Base-by-base conservation (phyloP, 2,888 invertebrate species). In the Synanthedon tipuliformis region DNA sequence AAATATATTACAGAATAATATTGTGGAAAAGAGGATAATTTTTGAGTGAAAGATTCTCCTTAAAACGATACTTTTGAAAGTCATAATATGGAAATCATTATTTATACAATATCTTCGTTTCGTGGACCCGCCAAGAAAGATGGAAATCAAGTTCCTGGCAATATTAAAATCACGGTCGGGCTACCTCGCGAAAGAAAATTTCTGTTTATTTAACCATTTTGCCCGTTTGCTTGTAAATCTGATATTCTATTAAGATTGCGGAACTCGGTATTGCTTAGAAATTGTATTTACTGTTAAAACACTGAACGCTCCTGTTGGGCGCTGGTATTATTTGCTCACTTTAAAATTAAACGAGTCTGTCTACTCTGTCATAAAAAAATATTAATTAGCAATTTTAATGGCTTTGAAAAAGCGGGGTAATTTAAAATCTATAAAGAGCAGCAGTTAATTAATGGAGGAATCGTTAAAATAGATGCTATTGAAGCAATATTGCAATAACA, bases 101-200 rank as follows among this genome's bases (percentile, higher is more conserved):
- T 45, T 45, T 45, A 45, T 45, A 45, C 45, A 45, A 45, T 45
- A 45, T n/a, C 15, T n/a, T 41, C 4, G 45, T 7, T 45, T 45
- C n/a, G 12, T 13, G 13, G 15, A n/a, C 5, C 0, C 45, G 7
- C 45, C 45, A 34, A 13, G 45, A 13, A 45, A 45, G 45, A 45
- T 45, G 45, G 13, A 45, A 45, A 45, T 15, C 45, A 45, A 45
- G 45, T 52, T 40, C 27, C 45, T 23, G 41, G 41, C 34, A 34
- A 52, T 45, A 52, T 52, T 52, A 48, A 48, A 52, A 52, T 40
- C 52, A 52, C 52, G 52, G 8, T 48, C 34, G 34, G 34, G 13
- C 52, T 34, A 4, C 40, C 40, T 34, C 23, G 45, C 13, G 34
- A 3, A 45, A n/a, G 45, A 13, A 41, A 45, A 45, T 45, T 45